Percentiles rank a stretch among this genome's conserved stretches.
Conservation (phyloP, 2,797 vertebrate species). For the Tokudaia muenninki region DNA sequence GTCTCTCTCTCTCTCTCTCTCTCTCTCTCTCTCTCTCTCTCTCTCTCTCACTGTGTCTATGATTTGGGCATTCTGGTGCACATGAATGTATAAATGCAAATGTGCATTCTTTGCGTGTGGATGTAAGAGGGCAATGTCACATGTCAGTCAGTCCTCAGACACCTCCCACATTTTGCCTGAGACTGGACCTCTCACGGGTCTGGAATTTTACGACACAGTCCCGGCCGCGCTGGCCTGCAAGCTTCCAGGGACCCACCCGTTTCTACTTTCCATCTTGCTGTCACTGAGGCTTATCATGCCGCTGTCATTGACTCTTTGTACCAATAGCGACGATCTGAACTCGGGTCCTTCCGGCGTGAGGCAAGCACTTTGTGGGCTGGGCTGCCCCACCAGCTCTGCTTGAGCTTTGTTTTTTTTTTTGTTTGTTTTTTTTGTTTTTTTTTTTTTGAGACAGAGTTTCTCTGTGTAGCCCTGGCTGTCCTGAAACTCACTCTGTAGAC, state of each 20-base stretch:
- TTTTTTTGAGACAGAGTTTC: too few species aligned
- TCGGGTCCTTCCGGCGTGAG: too few species aligned
- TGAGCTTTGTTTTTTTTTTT: too few species aligned
- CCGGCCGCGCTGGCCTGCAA: not conserved
- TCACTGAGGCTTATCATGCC: not conserved
- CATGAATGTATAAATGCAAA: not conserved
- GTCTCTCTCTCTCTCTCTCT: not conserved
- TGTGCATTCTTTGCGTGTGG: not conserved
- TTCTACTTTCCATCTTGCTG: not conserved
- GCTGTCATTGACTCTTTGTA: not conserved
- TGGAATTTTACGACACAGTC: not conserved
- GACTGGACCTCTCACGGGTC: not conserved
- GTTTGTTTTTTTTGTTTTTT: too few species aligned
- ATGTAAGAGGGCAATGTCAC: not conserved
- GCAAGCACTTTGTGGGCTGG: not conserved
- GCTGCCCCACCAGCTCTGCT: not conserved
- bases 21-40: not conserved
- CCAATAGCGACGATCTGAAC: not conserved
- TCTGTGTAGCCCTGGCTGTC: too few species aligned
- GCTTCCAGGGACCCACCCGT: fast-evolving
- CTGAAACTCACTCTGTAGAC: too few species aligned
- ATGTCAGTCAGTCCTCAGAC: not conserved
- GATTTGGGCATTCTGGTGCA: not conserved
- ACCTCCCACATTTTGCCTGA: not conserved
- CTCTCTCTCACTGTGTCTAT: not conserved